Conservation (phyloP, 37 sponge, comb jelly and placozoan genomes). For the Sycon ciliatum region DNA sequence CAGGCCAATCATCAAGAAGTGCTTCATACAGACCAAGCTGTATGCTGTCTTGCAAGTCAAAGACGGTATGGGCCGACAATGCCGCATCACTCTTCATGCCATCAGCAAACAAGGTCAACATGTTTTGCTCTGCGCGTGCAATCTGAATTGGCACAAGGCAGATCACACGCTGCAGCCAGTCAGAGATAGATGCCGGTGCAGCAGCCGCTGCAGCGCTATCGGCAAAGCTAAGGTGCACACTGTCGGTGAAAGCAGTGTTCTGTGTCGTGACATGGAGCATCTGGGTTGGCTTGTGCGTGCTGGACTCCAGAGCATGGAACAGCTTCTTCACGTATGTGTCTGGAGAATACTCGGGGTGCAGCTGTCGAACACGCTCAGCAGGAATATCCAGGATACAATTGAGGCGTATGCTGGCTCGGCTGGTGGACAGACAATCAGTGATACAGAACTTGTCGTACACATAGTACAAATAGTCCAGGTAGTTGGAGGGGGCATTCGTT, state of each 20-base stretch:
- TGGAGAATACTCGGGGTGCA: too few relatives aligned
- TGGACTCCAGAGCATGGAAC: not conserved
- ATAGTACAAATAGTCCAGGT: too few relatives aligned
- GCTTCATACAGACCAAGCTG: constrained; percentile 2
- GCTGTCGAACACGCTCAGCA: too few relatives aligned
- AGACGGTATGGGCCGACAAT: not conserved
- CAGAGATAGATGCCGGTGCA: not conserved
- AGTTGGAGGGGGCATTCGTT: too few relatives aligned
- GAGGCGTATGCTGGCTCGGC: too few relatives aligned
- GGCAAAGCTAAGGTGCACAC: not conserved
- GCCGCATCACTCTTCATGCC: not conserved
- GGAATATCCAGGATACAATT: too few relatives aligned
- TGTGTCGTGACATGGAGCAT: not conserved
- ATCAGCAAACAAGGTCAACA: not conserved
- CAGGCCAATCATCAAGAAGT: not conserved
- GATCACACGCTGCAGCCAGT: not conserved
- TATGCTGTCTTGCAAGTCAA: not conserved
- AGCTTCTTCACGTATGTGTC: not conserved
- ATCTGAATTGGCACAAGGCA: not conserved
- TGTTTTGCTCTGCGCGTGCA: not conserved
- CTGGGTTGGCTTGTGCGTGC: not conserved
- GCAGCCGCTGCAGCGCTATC: not conserved
- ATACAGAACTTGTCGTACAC: too few relatives aligned
- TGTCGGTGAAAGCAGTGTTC: not conserved
- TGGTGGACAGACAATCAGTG: too few relatives aligned